A percentile compares a stretch with the other conserved stretches of the same genome.
Conservation (phyloP, 2,797 vertebrate genomes). For the Hemitrygon akajei region DNA sequence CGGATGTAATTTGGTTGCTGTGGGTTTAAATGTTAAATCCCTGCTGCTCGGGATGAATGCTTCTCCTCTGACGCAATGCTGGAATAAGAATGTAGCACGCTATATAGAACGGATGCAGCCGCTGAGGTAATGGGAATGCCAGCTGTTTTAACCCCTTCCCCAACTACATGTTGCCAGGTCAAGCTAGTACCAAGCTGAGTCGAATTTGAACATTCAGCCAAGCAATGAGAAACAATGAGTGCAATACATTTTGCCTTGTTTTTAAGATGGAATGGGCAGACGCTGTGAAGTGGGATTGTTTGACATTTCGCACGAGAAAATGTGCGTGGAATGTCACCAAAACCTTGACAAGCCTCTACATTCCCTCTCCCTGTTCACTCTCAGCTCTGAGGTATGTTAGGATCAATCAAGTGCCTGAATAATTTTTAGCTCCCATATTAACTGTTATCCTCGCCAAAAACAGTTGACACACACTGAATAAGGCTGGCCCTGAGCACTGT, state of each 20-base stretch:
- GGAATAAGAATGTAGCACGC: constrained; percentile 54
- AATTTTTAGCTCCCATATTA: background rate
- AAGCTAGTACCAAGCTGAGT: background rate
- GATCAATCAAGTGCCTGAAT: background rate
- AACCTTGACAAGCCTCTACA: background rate
- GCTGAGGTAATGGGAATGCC: constrained; percentile 38
- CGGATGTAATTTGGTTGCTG: constrained; percentile 58
- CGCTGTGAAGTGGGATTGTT: background rate
- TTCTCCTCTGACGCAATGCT: constrained; percentile 63
- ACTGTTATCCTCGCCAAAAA: background rate
- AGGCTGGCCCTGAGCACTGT: background rate
- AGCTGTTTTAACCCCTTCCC: constrained; percentile 44
- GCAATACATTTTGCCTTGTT: background rate
- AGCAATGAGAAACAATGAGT: background rate
- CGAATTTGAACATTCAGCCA: background rate
- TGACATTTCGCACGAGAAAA: background rate
- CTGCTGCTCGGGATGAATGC: constrained; percentile 58
- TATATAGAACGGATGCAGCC: constrained; percentile 55
- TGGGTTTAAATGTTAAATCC: constrained; percentile 60
- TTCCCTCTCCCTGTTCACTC: background rate
- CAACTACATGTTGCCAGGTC: background rate
- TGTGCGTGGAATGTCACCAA: background rate
- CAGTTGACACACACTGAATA: background rate
- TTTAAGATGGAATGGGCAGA: background rate
- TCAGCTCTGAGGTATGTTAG: no score